Percentiles rank a stretch among this genome's conserved stretches.
Evolutionary conservation across 2,113 vertebrate species (phyloP).

Genomic region (Dendrocopos noguchii): DNA sequence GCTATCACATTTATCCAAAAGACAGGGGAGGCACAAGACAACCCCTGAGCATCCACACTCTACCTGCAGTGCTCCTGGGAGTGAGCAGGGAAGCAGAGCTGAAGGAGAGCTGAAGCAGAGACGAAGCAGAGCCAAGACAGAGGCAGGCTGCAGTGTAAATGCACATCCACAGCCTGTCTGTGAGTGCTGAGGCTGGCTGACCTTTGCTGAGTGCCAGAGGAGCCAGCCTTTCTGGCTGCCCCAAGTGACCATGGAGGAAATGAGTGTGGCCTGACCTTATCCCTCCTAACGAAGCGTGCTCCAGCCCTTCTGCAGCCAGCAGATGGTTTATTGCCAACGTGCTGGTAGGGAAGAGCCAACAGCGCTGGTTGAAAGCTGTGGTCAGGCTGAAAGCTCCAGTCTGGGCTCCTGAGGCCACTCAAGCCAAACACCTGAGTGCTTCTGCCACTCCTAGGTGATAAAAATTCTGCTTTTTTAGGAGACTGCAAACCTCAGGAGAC

Average conservation of each 20-base stretch:
- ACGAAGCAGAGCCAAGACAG: not conserved
- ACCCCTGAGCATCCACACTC: not conserved
- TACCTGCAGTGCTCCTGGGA: not conserved
- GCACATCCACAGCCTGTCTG: not conserved
- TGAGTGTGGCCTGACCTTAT: not conserved
- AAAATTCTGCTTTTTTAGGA: not conserved
- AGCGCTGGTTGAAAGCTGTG: rapidly evolving
- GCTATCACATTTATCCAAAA: not conserved
- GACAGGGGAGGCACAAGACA: not conserved
- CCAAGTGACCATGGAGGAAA: not conserved
- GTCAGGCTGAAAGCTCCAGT: not conserved
- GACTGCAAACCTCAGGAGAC: not conserved
- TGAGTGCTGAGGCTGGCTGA: not conserved
- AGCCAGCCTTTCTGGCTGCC: not conserved
- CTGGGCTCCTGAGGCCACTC: not conserved
- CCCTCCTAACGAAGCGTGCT: rapidly evolving
- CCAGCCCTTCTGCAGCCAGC: rapidly evolving
- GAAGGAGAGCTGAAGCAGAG: rapidly evolving
- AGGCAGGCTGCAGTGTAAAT: not conserved
- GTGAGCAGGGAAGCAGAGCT: not conserved
- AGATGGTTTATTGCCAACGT: not conserved
- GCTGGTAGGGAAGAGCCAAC: rapidly evolving
- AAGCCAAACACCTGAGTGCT: not conserved
- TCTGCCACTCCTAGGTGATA: not conserved
- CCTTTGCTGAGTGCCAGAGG: not conserved